Conservation (phyloP, 2,113 vertebrate species). For the Heterocephalus glaber region DNA sequence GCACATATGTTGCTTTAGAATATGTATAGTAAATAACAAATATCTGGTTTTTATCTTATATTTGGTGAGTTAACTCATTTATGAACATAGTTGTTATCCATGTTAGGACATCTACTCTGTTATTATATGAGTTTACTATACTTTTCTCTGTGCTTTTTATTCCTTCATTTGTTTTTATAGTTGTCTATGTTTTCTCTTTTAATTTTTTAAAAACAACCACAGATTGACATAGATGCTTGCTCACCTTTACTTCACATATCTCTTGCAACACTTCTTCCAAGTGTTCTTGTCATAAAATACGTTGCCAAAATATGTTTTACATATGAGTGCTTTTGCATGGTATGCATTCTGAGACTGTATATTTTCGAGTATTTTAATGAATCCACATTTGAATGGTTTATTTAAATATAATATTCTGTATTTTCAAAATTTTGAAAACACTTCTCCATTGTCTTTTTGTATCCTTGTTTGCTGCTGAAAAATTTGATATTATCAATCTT, state of each 20-base stretch:
- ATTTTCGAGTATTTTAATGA: not conserved
- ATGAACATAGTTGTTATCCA: not conserved
- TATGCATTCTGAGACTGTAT: not conserved
- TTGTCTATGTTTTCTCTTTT: not conserved
- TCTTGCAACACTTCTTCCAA: not conserved
- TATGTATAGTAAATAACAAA: not conserved
- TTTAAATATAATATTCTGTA: not conserved
- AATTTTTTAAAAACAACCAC: not conserved
- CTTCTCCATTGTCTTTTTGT: not conserved
- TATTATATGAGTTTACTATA: not conserved
- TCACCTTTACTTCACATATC: not conserved
- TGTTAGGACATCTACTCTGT: not conserved
- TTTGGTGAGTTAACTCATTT: not conserved
- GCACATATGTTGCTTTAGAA: not conserved
- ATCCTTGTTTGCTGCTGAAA: not conserved
- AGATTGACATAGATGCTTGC: constrained; percentile 20
- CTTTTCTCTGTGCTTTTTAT: not conserved
- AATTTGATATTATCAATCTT: not conserved
- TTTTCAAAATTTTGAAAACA: not conserved
- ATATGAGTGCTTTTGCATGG: not conserved
- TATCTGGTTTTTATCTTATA: not conserved
- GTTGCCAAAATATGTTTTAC: not conserved
- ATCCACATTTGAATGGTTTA: not conserved
- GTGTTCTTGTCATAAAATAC: not conserved
- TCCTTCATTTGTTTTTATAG: not conserved